A percentile compares a stretch with the other conserved stretches of the same genome.
Evolutionary conservation across 2,888 invertebrate species (phyloP).

Genomic region (Sabatieria punctata): DNA sequence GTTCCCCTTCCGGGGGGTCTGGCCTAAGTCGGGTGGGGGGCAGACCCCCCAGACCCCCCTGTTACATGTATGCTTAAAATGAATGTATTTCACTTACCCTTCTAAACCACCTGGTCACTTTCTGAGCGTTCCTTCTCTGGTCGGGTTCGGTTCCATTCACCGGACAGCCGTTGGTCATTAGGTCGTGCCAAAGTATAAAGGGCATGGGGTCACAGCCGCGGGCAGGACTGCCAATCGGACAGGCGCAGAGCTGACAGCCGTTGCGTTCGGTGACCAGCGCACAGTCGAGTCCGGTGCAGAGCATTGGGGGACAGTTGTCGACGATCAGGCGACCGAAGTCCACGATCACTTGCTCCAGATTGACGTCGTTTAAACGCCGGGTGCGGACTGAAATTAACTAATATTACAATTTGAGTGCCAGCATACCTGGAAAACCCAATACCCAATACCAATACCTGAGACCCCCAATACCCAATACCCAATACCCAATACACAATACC

Average conservation of each 20-base stretch:
- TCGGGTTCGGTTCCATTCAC: conserved; percentile 22
- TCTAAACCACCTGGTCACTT: conserved; percentile 30
- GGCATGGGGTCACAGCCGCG: conserved; percentile 20
- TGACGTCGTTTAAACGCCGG: too few relatives aligned
- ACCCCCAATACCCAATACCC: too few relatives aligned
- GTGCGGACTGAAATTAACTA: too few relatives aligned
- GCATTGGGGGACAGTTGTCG: conserved; percentile 29
- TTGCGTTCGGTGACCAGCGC: conserved; percentile 30
- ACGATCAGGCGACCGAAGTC: conserved; percentile 28
- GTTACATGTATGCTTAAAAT: too few relatives aligned
- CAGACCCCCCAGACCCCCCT: too few relatives aligned
- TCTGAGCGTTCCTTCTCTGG: conserved; percentile 26
- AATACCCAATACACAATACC: too few relatives aligned
- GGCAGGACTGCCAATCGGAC: conserved; percentile 29
- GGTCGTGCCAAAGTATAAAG: conserved; percentile 29
- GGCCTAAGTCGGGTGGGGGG: too few relatives aligned
- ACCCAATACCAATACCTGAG: too few relatives aligned
- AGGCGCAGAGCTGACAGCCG: conserved; percentile 30
- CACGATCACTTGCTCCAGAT: conserved; percentile 13
- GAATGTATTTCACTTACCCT: too few relatives aligned
- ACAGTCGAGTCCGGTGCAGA: conserved; percentile 28
- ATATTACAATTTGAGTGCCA: too few relatives aligned
- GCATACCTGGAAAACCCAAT: too few relatives aligned
- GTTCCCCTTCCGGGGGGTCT: too few relatives aligned
- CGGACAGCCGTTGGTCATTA: conserved; percentile 29